Base-by-base conservation (phyloP, 2,888 invertebrate species). In the Zele albiditarsus region DNA sequence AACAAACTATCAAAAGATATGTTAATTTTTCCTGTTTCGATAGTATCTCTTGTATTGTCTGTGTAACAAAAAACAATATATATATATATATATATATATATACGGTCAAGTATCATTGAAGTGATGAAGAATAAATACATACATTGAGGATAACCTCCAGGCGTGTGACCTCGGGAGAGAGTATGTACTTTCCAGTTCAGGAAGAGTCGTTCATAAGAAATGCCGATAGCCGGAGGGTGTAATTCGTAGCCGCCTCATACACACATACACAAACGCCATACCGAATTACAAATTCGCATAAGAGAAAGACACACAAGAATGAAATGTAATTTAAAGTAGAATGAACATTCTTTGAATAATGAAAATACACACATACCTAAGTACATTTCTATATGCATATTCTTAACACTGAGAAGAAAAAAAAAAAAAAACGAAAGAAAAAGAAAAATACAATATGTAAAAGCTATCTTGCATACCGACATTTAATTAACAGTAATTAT, bases 121-220 rank as follows among this genome's bases (percentile, higher is more conserved):
- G n/a, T 71, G 25, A 70, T 31, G 74, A 65, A 53, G 65, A 71
- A 57, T 23, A 69, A 28, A 33, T 53, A 31, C 57, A 69, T 69
- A 62, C 28, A 42, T 70, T 70, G 58, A 62, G 31, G 66, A 46
- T 71, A 62, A 49, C 71, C 75, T 60, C 71, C 46, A 53, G 75
- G 75, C 75, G 71, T 71, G 67, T 71, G 75, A 75, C 75, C 75
- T 75, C 75, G 38, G 67, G 75, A 71, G 75, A 75, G 75, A 75
- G 75, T 75, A 71, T 58, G 66, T 71, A 75, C 75, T 75, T 75
- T 75, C 75, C 75, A 75, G 75, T 75, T 68, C 75, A 75, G 75
- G 71, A 75, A 75, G 75, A 75, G 71, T 75, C 71, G 71, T 75
- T 75, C 71, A 66, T 67, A 75, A 70, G 65, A 74, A 71, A 67